Conservation (phyloP, 53 echinoderm and acorn worm species). For the Mesocentrotus franciscanus region DNA sequence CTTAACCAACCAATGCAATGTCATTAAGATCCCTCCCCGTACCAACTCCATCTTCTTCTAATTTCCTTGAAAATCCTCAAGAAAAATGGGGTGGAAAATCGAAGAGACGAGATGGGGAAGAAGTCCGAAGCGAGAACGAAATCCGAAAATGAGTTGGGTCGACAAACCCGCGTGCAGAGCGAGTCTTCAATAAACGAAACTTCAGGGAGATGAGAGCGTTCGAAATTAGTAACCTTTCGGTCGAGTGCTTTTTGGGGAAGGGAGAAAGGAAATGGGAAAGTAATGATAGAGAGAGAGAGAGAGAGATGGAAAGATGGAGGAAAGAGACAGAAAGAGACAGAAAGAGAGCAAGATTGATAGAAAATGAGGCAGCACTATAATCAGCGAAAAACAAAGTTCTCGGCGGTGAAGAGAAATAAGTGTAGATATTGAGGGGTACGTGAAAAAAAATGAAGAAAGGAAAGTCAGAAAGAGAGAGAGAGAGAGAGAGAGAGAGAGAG, state of each 20-base stretch:
- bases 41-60: background rate
- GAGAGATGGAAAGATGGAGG: background rate
- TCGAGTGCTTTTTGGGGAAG: slow-evolving; percentile 53
- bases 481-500: too few species aligned
- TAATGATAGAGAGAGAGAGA: background rate
- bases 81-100: slow-evolving; percentile 38
- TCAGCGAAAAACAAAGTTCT: too few species aligned
- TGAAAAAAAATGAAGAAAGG: too few species aligned
- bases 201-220: slow-evolving; percentile 32
- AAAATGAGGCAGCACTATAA: too few species aligned
- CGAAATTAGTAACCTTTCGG: slow-evolving; percentile 60
- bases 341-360: too few species aligned
- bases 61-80: slow-evolving; percentile 8
- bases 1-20: slow-evolving; percentile 61
- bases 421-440: too few species aligned
- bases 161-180: slow-evolving; percentile 19
- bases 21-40: slow-evolving; percentile 40
- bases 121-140: slow-evolving; percentile 33
- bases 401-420: background rate
- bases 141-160: slow-evolving; percentile 35
- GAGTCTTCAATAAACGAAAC: slow-evolving; percentile 49
- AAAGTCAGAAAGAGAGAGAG: too few species aligned
- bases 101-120: slow-evolving; percentile 24
- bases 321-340: too few species aligned
- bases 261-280: slow-evolving; percentile 20